phyloP scores from a whole-genome alignment of 2,797 vertebrate genomes.

The Phrynocephalus forsythii region DNA sequence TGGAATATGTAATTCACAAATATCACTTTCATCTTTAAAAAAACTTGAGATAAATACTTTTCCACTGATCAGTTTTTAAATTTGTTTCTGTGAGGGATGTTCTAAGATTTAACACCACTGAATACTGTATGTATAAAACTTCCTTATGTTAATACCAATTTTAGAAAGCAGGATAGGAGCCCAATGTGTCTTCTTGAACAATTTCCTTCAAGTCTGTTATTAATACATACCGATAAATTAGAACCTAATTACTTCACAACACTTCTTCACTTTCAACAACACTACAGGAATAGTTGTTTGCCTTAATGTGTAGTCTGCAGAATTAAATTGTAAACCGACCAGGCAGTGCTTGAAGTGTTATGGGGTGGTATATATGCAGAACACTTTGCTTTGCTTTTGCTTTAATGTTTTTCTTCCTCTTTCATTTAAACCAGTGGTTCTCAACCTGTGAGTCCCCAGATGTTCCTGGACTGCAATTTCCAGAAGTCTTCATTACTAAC shows the following conservation, averaged over 20 bases:
- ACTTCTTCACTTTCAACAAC: slow-evolving; percentile 15
- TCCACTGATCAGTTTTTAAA: background rate
- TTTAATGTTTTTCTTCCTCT: too few relatives aligned
- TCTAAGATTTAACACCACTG: background rate
- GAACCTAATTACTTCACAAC: background rate
- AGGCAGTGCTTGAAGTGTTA: too few relatives aligned
- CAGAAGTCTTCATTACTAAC: too few relatives aligned
- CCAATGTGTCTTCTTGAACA: background rate
- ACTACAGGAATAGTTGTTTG: background rate
- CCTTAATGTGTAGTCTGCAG: background rate
- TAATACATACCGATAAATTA: background rate
- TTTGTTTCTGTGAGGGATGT: background rate
- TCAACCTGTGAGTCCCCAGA: too few relatives aligned
- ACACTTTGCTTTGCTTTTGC: too few relatives aligned
- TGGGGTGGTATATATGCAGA: too few relatives aligned
- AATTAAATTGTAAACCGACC: too few relatives aligned
- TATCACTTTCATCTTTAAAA: background rate
- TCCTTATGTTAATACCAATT: slow-evolving; percentile 15
- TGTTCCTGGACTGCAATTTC: too few relatives aligned
- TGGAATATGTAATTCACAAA: background rate
- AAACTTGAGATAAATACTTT: background rate
- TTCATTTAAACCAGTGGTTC: too few relatives aligned
- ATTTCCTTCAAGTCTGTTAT: background rate
- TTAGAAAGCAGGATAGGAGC: background rate
- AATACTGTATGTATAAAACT: background rate